A percentile compares a stretch with the other conserved stretches of the same genome.
Conservation (phyloP, 2,113 vertebrate genomes). For the zebrafish (Danio rerio) region GRCz12tu NC_133189.1:30446501-30447000, state of each 20-base stretch:
- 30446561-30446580: constrained; percentile 80
- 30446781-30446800: constrained; percentile 78
- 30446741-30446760: constrained; percentile 92
- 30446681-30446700: constrained; percentile 81
- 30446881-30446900: constrained; percentile 90
- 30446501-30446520: constrained; percentile 76
- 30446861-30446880: constrained; percentile 85
- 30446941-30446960: constrained; percentile 82
- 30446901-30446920: constrained; percentile 92
- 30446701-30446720: constrained; percentile 81
- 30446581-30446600: constrained; percentile 73
- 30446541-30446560: constrained; percentile 85
- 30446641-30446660: constrained; percentile 59
- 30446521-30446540: constrained; percentile 84
- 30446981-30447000: constrained; percentile 94
- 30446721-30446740: constrained; percentile 85
- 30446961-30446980: constrained; percentile 88
- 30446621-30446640: constrained; percentile 68
- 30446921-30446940: constrained; percentile 82
- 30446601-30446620: constrained; percentile 80
- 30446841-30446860: constrained; percentile 84
- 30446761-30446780: constrained; percentile 88
- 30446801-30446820: constrained; percentile 82
- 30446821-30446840: constrained; percentile 87
- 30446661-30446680: constrained; percentile 77